Evolutionary conservation across 2,113 vertebrate genomes (phyloP), one percentile per base, ranked within the genome.

Genomic region (Macrotus californicus): DNA sequence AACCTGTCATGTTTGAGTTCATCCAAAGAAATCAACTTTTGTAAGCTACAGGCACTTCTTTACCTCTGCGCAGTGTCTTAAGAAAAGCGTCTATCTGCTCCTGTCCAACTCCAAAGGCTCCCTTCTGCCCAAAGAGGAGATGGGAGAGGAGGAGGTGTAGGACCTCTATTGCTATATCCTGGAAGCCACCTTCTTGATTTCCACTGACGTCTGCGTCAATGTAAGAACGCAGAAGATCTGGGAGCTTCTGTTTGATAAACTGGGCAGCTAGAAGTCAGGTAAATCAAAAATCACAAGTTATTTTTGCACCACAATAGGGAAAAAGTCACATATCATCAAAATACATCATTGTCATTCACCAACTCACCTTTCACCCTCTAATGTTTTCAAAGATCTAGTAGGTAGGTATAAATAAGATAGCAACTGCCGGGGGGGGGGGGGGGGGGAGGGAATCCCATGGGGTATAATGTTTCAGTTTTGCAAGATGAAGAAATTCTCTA

Each of bases 161-260:
- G 98, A 99, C 99, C 98, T 99, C 99, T 99, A 99, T 99, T 96
- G 99, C 99, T 98, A 99, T 99, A 98, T 99, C 99, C 98, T 99
- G 99, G 98, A 99, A 99, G 99, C 99, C 99, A 99, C 99, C 99
- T 99, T 99, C 99, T 98, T 99, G 99, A 98, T 99, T 99, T 98
- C 99, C 99, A 96, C 99, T 99, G 81, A 99, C 99, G 98, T 99
- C 99, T 15, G 99, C 99, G 99, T 99, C 99, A 98, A 99, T 99
- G 98, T 99, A 99, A 80, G 99, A 99, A 89, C 99, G 99, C 97
- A 99, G 98, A 96, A 99, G 99, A 98, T 99, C 99, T 0, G 99
- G 99, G 94, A 99, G 99, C 98, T 99, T 99, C 98, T 99, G 99
- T 98, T 99, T 99, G 98, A 99, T 99, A 98, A 99, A 99, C 98